Conservation (phyloP, 1,140 invertebrate genomes). For the Drosophila quadrilineata region DNA sequence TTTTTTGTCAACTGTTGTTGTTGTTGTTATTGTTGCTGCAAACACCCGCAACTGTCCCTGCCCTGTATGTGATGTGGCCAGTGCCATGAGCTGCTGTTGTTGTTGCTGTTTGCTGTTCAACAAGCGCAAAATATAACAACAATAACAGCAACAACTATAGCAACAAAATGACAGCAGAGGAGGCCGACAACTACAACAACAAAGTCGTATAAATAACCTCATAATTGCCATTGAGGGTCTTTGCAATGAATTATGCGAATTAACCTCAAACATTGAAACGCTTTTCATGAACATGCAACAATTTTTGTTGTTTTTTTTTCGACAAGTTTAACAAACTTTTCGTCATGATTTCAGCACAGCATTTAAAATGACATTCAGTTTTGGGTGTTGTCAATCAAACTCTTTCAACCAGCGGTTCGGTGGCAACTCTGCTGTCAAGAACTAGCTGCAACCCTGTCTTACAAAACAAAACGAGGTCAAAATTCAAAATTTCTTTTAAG, state of each 20-base stretch:
- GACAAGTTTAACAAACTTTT: conserved; percentile 46
- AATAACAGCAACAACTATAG: conserved; percentile 46
- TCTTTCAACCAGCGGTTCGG: no score
- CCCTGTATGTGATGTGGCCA: not conserved
- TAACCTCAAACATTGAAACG: conserved; percentile 66
- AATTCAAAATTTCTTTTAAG: no score
- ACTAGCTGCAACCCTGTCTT: no score
- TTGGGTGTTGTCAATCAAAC: no score
- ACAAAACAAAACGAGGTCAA: no score
- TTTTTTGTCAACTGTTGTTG: not conserved
- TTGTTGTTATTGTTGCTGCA: conserved; percentile 29
- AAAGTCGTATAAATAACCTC: conserved; percentile 63
- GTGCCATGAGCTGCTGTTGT: conserved; percentile 38
- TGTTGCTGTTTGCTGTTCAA: conserved; percentile 29
- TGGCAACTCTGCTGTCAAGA: no score
- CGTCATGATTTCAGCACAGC: not conserved
- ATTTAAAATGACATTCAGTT: no score
- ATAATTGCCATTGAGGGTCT: conserved; percentile 77
- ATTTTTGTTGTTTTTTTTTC: no score
- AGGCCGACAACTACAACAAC: conserved; percentile 25
- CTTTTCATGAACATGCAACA: conserved; percentile 60
- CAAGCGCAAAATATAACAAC: conserved; percentile 27
- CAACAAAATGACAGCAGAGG: conserved; percentile 37
- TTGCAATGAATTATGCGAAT: conserved; percentile 80
- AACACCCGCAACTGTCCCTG: conserved; percentile 53